A percentile compares a stretch with the other conserved stretches of the same genome.
Evolutionary conservation across 2,797 vertebrate genomes (phyloP).

Genomic region (Lemur catta): DNA sequence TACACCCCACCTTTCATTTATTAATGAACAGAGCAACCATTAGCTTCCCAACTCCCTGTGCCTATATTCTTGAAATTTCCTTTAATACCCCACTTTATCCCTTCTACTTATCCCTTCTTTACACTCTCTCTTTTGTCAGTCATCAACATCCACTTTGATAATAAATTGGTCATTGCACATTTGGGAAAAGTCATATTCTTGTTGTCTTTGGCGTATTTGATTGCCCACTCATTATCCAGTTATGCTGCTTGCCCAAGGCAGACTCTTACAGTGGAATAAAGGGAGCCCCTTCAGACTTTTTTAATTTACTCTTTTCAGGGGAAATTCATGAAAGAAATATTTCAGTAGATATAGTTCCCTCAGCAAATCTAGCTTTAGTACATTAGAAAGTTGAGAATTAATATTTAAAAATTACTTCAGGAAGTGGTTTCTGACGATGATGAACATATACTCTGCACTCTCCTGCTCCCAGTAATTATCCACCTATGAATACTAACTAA

Average conservation of each 20-base stretch:
- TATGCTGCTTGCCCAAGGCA: background rate
- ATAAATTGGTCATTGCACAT: background rate
- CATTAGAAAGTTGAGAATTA: background rate
- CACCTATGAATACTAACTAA: background rate
- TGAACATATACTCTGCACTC: fast-evolving
- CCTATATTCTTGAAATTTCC: background rate
- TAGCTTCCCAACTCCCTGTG: background rate
- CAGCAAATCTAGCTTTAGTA: background rate
- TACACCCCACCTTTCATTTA: background rate
- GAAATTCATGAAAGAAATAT: background rate
- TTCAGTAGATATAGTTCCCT: background rate
- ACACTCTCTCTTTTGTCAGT: background rate
- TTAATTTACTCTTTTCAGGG: background rate
- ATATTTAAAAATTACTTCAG: background rate
- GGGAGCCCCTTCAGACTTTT: background rate
- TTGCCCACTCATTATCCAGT: background rate
- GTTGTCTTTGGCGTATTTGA: background rate
- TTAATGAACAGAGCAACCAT: background rate
- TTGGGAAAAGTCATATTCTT: background rate
- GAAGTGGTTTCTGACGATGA: background rate
- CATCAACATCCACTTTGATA: background rate
- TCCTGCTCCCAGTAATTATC: background rate
- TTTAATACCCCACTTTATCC: background rate
- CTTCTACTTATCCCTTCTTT: background rate
- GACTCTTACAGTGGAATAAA: background rate